Evolutionary conservation across 2,888 invertebrate species (phyloP), one percentile per base, ranked within the genome.

Genomic region (Crocallis elinguaria): DNA sequence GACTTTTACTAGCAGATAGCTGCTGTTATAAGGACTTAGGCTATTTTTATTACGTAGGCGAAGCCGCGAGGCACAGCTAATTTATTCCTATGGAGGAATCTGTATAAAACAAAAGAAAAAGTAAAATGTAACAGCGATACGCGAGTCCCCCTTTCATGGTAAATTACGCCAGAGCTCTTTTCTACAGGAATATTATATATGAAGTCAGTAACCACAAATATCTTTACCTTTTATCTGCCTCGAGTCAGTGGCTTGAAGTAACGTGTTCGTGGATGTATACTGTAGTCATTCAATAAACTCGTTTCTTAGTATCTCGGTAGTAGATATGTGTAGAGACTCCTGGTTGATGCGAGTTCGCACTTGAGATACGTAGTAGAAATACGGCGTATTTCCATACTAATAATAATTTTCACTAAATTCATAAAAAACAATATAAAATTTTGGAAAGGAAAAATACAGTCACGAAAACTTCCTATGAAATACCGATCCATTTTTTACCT

Each of bases 141-240:
- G 41, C 16, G 38, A 17, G 32, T 13, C 35, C 25, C 16, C 17
- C 35, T 35, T 53, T 53, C 43, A 38, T 43, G 43, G 48, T 43
- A 48, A 43, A 53, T 48, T 48, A 48, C 36, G 32, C 33, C 16
- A 6, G 27, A 25, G 32, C 36, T 41, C 21, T 21, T 12, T 13
- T n/a, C 39, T 19, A n/a, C 25, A 29, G 19, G 49, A 41, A 39
- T 49, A 44, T 41, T 6, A 19, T 25, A 21, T 45, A 29, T 38
- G 45, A 36, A 16, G 44, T 46, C 46, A 50, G 46, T 45, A 29
- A 42, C 38, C 42, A 37, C 42, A 43, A 59, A 59, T 57, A 53
- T 51, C 45, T 42, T 49, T 33, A 42, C 49, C 46, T 60, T 59
- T 66, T 66, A 63, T 63, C 60, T 62, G 61, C 57, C 58, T 58